Evolutionary conservation across 2,888 invertebrate genomes (phyloP).

Genomic region (Ophion obscuratus): DNA sequence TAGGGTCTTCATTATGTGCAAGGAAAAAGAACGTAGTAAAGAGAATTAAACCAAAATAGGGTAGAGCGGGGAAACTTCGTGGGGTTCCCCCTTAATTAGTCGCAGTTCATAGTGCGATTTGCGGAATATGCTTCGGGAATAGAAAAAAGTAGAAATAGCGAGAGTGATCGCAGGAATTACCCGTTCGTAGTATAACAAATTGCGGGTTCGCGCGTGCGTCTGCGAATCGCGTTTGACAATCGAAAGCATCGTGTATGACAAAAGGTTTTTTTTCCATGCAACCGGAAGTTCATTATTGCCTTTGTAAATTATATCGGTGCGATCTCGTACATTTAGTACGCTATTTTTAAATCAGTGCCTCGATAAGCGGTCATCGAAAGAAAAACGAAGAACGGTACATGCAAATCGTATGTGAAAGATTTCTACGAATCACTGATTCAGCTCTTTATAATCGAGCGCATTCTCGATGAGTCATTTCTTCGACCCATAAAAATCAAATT

Average conservation of each 20-base stretch:
- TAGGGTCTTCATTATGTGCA: not conserved
- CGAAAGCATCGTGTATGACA: not conserved
- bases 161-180: not conserved
- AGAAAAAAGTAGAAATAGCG: not conserved
- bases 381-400: not conserved
- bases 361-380: not conserved
- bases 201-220: not conserved
- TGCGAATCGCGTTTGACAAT: not conserved
- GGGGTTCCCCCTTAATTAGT: not conserved
- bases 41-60: not conserved
- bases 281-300: not conserved
- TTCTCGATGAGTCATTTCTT: not conserved
- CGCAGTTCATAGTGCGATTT: not conserved
- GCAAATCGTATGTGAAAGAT: not conserved
- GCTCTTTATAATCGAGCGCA: not conserved
- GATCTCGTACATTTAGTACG: not conserved
- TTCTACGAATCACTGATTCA: not conserved
- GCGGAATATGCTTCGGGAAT: not conserved
- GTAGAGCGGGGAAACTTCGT: not conserved
- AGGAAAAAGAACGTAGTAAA: not conserved
- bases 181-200: not conserved
- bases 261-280: not conserved
- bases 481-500: not conserved
- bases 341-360: not conserved
- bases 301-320: not conserved